Evolutionary conservation across 2,888 invertebrate genomes (phyloP), one percentile per base, ranked within the genome.

Genomic region (Fabriciana adippe): DNA sequence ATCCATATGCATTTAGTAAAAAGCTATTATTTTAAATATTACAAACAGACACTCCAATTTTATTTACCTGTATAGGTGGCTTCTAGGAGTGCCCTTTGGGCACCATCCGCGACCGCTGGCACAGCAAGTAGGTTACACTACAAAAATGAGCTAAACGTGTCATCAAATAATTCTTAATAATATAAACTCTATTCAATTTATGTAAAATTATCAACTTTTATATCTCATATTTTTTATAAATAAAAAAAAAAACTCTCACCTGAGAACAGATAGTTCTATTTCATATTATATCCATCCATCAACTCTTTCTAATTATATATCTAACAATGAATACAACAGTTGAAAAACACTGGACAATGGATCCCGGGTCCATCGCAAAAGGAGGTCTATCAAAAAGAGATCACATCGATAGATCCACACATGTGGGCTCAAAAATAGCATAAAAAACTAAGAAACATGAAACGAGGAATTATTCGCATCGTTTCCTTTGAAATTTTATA

Each of bases 401-500:
- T 92, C 90, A 90, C 81, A 88, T 48, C 15, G 90, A 89, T 90
- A 89, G 82, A 70, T 82, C 83, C 82, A 89, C 91, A 78, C 81
- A 83, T 80, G 89, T 85, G 87, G 91, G 88, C 89, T 86, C 77
- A 81, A 82, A 85, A 88, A 77, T 76, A 73, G 72, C 68, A 74
- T 74, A 64, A 67, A 82, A 89, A 87, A 83, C 81, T 82, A 81
- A 84, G 91, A 88, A 92, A 92, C 89, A 88, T 85, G 91, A 92
- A 91, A 89, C 92, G 88, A 82, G 85, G 89, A 91, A 92, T 92
- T 92, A 92, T 92, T 92, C 89, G 92, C 92, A 88, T 92, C 90
- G 90, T 87, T 88, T 90, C 90, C 84, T 90, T 88, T 87, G 85
- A 90, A 84, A 86, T 88, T 81, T 86, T 87, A 89, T 88, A 91